A percentile compares a stretch with the other conserved stretches of the same genome.
Evolutionary conservation across 2,888 invertebrate species (phyloP).

Genomic region (Eucera pruinosa): DNA sequence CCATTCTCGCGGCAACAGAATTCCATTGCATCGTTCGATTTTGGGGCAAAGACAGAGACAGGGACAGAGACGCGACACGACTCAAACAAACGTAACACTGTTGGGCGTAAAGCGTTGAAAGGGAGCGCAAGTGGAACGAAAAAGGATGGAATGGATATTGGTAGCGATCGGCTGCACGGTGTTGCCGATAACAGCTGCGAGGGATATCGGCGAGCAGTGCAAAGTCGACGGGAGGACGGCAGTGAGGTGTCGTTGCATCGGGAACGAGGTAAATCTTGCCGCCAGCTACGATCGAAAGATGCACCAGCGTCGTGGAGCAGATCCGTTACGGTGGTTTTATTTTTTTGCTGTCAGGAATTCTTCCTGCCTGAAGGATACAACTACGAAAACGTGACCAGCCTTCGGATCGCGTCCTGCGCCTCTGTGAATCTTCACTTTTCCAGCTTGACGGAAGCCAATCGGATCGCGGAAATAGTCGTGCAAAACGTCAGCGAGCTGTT

Average conservation of each 20-base stretch:
- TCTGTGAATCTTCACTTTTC: conserved; percentile 68
- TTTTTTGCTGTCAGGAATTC: no score
- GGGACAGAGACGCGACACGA: no score
- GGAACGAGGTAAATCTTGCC: conserved; percentile 66
- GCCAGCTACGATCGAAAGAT: neutral
- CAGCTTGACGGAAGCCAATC: conserved; percentile 63
- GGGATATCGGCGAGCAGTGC: conserved; percentile 68
- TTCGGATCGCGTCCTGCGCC: conserved; percentile 69
- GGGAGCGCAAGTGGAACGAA: neutral
- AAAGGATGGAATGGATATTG: conserved; percentile 11
- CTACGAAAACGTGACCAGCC: conserved; percentile 68
- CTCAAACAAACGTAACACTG: no score
- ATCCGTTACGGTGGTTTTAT: no score
- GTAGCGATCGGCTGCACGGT: neutral
- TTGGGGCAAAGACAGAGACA: no score
- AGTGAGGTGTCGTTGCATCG: conserved; percentile 68
- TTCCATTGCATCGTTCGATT: neutral
- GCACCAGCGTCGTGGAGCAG: no score
- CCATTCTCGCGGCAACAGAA: neutral
- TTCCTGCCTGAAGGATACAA: conserved; percentile 68
- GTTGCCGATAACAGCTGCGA: conserved; percentile 24
- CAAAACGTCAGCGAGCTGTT: conserved; percentile 72
- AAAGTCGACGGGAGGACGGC: conserved; percentile 46
- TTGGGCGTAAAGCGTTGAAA: neutral
- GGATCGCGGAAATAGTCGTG: conserved; percentile 68